A percentile compares a stretch with the other conserved stretches of the same genome.
Evolutionary conservation across 1,140 invertebrate genomes (phyloP).

Genomic region (Babylonia areolata): DNA sequence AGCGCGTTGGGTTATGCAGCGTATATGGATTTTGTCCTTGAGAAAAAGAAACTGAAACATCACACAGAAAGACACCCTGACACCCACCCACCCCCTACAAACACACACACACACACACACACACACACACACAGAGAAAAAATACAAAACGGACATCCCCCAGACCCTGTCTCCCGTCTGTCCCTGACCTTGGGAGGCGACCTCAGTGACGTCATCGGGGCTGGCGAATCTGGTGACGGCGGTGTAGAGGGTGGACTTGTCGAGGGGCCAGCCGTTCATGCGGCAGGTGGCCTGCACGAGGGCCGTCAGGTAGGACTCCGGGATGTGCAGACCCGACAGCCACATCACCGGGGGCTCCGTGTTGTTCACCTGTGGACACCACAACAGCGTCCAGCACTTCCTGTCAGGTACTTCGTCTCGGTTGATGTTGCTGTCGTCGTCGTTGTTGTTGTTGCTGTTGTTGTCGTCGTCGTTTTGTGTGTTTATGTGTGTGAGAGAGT

Average conservation of each 20-base stretch:
- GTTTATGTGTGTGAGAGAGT: too few species aligned
- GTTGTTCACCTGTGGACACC: constrained; percentile 58
- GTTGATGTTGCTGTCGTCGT: too few species aligned
- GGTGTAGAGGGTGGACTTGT: constrained; percentile 86
- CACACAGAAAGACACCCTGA: background rate
- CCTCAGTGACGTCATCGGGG: constrained; percentile 84
- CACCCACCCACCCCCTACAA: background rate
- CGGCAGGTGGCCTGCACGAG: constrained; percentile 87
- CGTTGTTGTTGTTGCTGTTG: too few species aligned
- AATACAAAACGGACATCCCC: too few species aligned
- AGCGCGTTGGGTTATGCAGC: too few species aligned
- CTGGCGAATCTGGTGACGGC: constrained; percentile 79
- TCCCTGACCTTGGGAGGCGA: constrained; percentile 74
- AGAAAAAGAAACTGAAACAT: too few species aligned
- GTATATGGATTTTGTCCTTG: too few species aligned
- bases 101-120: constrained; percentile 14
- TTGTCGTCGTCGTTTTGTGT: too few species aligned
- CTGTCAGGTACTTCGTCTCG: too few species aligned
- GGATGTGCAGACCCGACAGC: constrained; percentile 89
- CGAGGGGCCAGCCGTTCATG: constrained; percentile 87
- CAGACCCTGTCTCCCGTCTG: background rate
- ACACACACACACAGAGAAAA: background rate
- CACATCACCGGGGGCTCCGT: constrained; percentile 87
- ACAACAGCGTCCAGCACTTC: too few species aligned
- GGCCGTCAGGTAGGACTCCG: constrained; percentile 89